phyloP scores from a whole-genome alignment of 2,113 vertebrate species.

The Paramisgurnus dabryanus region DNA sequence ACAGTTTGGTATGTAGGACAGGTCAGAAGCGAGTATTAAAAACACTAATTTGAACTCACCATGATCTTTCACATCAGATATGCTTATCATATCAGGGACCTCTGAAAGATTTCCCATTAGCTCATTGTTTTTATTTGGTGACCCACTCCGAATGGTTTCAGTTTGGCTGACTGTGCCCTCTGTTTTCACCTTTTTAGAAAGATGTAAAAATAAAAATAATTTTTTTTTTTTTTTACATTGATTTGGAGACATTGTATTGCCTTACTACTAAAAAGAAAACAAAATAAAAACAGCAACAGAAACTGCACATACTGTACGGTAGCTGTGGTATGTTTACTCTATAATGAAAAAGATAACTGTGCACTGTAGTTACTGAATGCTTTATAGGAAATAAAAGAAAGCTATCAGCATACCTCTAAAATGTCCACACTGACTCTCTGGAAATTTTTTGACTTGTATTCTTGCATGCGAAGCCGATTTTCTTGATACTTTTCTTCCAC shows the following conservation, averaged over 20 bases:
- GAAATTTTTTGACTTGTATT: slow-evolving; percentile 71
- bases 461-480: slow-evolving; percentile 73
- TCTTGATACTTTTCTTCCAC: slow-evolving; percentile 83
- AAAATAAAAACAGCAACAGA: background rate
- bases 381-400: background rate
- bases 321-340: too few species aligned
- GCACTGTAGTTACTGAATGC: too few species aligned
- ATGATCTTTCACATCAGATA: slow-evolving; percentile 49
- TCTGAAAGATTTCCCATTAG: slow-evolving; percentile 39
- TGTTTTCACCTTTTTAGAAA: slow-evolving; percentile 65
- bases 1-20: too few species aligned
- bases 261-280: background rate
- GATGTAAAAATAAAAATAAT: too few species aligned
- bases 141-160: slow-evolving; percentile 38
- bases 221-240: too few species aligned
- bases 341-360: too few species aligned
- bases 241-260: background rate
- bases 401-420: slow-evolving; percentile 66
- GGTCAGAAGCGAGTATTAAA: too few species aligned
- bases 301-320: background rate
- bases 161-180: slow-evolving; percentile 51
- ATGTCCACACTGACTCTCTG: slow-evolving; percentile 65
- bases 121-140: slow-evolving; percentile 34
- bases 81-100: slow-evolving; percentile 30
- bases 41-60: slow-evolving; percentile 63